These are phyloP conservation scores for Drosophila ambigua DNA, from an alignment of 1,140 invertebrate genomes.

Conservation along the genomic window DNA sequence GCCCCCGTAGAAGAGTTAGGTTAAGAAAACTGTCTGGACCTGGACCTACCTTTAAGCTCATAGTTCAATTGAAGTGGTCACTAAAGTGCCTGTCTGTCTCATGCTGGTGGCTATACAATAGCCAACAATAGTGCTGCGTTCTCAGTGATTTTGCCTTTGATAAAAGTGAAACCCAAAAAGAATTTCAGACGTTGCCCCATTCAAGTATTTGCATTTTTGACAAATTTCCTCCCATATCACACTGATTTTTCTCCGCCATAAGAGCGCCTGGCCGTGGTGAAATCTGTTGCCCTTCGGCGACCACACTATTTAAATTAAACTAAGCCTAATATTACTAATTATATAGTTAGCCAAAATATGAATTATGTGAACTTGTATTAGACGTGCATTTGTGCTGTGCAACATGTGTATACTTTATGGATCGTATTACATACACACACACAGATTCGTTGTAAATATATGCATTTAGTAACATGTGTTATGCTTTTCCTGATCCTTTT, in stretches of 20 bases:
- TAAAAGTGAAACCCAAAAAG: slow-evolving; percentile 19
- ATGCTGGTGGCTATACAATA: slow-evolving; percentile 51
- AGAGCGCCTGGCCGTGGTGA: not conserved
- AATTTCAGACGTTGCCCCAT: slow-evolving; percentile 54
- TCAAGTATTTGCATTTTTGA: slow-evolving; percentile 59
- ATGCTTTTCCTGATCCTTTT: slow-evolving; percentile 13
- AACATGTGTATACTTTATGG: slow-evolving; percentile 11
- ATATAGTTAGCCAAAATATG: slow-evolving; percentile 26
- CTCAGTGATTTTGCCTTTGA: slow-evolving; percentile 18
- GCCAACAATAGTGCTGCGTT: slow-evolving; percentile 31
- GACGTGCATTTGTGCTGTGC: slow-evolving; percentile 48
- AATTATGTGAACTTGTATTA: slow-evolving; percentile 52
- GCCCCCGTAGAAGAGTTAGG: slow-evolving; percentile 3
- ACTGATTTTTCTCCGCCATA: not conserved
- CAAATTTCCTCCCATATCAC: slow-evolving; percentile 7
- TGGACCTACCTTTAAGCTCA: slow-evolving; percentile 40
- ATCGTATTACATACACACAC: slow-evolving; percentile 30
- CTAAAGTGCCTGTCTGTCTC: slow-evolving; percentile 49
- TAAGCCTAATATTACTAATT: slow-evolving; percentile 34
- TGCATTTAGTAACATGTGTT: slow-evolving; percentile 47
- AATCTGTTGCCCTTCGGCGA: slow-evolving; percentile 9
- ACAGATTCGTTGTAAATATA: slow-evolving; percentile 64
- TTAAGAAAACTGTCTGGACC: slow-evolving; percentile 10
- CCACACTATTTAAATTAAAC: slow-evolving; percentile 45
- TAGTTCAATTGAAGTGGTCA: slow-evolving; percentile 38